phyloP scores from a whole-genome alignment of 2,797 vertebrate species.

The Lepidocolaptes lacrymiger region DNA sequence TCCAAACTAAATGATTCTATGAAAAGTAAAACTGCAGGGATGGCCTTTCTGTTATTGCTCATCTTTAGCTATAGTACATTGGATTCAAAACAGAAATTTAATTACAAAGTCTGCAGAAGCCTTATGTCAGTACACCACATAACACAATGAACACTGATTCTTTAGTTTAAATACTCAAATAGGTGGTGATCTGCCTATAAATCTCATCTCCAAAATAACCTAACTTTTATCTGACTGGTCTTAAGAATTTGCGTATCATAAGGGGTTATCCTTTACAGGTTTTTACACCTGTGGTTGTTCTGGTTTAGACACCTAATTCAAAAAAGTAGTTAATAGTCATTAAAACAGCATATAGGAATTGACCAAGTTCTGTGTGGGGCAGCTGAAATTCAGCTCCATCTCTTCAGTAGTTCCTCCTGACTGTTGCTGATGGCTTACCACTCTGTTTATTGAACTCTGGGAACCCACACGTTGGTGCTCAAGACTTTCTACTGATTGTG shows the following conservation, averaged over 20 bases:
- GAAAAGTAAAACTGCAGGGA: not conserved
- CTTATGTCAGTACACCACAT: not conserved
- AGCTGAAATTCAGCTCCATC: not conserved
- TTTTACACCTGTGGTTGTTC: not conserved
- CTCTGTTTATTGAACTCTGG: not conserved
- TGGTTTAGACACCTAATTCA: not conserved
- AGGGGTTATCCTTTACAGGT: not conserved
- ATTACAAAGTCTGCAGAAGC: not conserved
- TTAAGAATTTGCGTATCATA: not conserved
- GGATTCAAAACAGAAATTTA: not conserved
- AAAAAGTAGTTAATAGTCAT: not conserved
- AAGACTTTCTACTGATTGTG: not conserved
- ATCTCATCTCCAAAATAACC: not conserved
- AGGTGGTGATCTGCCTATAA: not conserved
- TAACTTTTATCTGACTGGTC: not conserved
- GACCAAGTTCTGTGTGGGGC: fast-evolving
- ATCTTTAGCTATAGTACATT: not conserved
- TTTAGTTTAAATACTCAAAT: not conserved
- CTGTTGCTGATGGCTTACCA: not conserved
- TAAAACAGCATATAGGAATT: not conserved
- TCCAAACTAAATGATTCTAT: not conserved
- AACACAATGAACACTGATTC: not conserved
- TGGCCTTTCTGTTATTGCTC: not conserved
- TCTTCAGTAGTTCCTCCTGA: not conserved
- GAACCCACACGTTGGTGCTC: not conserved